Evolutionary conservation across 2,888 invertebrate species (phyloP).

Genomic region (Sturmia bella): DNA sequence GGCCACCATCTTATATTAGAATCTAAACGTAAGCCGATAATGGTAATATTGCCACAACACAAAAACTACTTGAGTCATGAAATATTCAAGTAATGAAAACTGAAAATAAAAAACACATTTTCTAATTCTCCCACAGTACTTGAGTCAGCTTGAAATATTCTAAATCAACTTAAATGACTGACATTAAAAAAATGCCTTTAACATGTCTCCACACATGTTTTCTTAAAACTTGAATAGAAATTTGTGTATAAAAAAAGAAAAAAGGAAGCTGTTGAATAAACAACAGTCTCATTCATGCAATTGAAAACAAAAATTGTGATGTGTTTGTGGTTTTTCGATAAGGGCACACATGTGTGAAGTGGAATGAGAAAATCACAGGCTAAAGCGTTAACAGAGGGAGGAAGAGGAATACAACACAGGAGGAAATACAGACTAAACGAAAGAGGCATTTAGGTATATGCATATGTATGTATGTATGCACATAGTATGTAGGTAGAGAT

Average conservation of each 20-base stretch:
- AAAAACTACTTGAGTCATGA: constrained; percentile 6
- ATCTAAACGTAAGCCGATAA: background rate
- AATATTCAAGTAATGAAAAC: constrained; percentile 27
- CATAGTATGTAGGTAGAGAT: background rate
- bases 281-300: constrained; percentile 24
- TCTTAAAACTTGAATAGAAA: constrained; percentile 34
- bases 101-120: constrained; percentile 2
- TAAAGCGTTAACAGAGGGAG: background rate
- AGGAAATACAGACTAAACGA: constrained; percentile 1
- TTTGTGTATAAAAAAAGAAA: constrained; percentile 16
- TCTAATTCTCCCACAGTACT: constrained; percentile 30
- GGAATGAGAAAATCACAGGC: constrained; percentile 2
- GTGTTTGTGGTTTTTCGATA: constrained; percentile 47
- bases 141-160: constrained; percentile 36
- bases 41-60: background rate
- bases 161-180: constrained; percentile 21
- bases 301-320: constrained; percentile 41
- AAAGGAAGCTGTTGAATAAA: constrained; percentile 65
- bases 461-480: background rate
- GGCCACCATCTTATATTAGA: too few relatives aligned
- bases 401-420: constrained; percentile 2
- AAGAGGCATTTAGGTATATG: constrained; percentile 37
- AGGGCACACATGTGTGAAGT: constrained; percentile 14
- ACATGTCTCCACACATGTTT: constrained; percentile 39
- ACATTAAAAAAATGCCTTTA: constrained; percentile 34